Evolutionary conservation across 1,140 invertebrate genomes (phyloP), one percentile per base, ranked within the genome.

Genomic region (Cydia splendana): DNA sequence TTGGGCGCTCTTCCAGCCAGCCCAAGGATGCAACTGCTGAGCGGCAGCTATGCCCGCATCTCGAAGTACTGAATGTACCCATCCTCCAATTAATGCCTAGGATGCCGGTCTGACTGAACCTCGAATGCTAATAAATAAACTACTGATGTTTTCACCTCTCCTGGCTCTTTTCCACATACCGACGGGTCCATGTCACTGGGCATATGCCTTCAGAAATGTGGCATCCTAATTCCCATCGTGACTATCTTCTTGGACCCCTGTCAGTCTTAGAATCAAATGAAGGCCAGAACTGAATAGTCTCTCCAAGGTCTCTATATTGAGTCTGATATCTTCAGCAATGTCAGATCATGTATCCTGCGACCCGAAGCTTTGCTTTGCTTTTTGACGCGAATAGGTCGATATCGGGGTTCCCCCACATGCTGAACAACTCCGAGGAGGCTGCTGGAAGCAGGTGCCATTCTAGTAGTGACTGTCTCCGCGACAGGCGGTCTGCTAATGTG

Each of bases 191-290:
- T 42, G 65, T 76, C 20, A 81, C 67, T 42, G 77, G 77, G 74
- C 76, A 79, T n/a, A 81, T 74, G 38, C 42, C 76, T 45, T 69
- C 51, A 76, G 75, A n/a, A 9, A 24, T n/a, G 42, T 79, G 74
- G 20, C 51, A 24, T 67, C 62, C 12, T 48, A 81, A 24, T 62
- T 78, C 78, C 79, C 79, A 78, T 2, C 69, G 77, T 30, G 79
- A 78, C 69, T 81, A 75, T 34, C 71, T 67, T 6, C 78, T 24
- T 1, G 69, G 34, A 20, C 45, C 15, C 0, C 74, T 74, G 20
- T 85, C 80, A 0, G 84, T 86, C 74, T 84, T 83, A 1, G 80
- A 86, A 13, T 80, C 81, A n/a, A 83, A 86, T 7, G n/a, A 65
- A 20, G 81, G 81, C 67, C 76, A 80, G 13, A 86, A 48, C 13